Base-by-base conservation (phyloP, 2,888 invertebrate species). In the Ceratothoa steindachneri region DNA sequence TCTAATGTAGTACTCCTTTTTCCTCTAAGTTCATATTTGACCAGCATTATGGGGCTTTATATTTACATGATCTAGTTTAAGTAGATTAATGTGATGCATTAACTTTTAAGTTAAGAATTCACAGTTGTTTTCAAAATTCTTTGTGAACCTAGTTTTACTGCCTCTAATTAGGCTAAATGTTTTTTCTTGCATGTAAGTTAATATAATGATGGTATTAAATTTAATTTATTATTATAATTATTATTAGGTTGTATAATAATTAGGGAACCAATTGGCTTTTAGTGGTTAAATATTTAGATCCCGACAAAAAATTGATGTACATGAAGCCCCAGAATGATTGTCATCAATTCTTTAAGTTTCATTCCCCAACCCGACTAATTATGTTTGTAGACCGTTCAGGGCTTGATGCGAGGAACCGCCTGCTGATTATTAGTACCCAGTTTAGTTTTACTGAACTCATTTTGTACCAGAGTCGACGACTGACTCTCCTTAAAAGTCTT, bases 11-110 rank as follows among this genome's bases (percentile, higher is more conserved):
- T 60, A 60, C 12, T 24, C 60, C 27, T 24, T 24, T 60, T 60
- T 41, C 15, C 41, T 41, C 5, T 41, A 41, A 9, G 5, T 41
- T 60, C 60, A 60, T 7, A 24, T 60, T 22, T 60, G 60, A 60
- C 60, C 2, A 60, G 60, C 60, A 60, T 60, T 24, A 24, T 60
- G 60, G 60, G 60, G 60, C 60, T 60, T 60, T 60, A 60, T 24
- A 24, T 12, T 4, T 60, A 60, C 12, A 60, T 9, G 41, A 15
- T 15, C 15, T 41, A 41, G 41, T 41, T 41, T 41, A 41, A 9
- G 41, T 41, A 41, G 41, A 41, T 41, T 41, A 9, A 41, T 41
- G 41, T 41, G 41, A 41, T 5, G 15, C 5, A 41, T 41, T 41
- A 41, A 41, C 7, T 41, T 41, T 41, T 9, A 41, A 41, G 5